Conservation (phyloP, 2,888 invertebrate species). For the Tigriopus californicus region DNA sequence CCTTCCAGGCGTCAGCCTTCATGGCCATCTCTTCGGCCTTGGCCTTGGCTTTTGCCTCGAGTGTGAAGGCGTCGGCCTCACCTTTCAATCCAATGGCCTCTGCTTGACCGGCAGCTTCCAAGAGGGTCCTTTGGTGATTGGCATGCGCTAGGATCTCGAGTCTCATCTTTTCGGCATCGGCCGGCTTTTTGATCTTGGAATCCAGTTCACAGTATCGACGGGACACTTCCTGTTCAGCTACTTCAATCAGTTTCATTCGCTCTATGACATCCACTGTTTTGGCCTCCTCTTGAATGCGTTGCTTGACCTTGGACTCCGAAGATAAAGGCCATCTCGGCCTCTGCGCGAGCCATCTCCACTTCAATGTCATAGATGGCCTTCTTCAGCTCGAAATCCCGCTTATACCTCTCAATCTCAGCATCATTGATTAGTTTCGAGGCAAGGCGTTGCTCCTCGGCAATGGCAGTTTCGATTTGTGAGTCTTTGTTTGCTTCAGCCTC, state of each 20-base stretch:
- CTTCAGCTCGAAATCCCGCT: conserved; percentile 19
- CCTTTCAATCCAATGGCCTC: conserved; percentile 38
- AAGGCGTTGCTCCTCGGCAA: conserved; percentile 11
- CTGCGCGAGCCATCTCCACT: conserved; percentile 12
- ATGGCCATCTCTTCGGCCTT: conserved; percentile 93
- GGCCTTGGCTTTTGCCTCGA: conserved; percentile 80
- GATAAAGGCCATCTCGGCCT: conserved; percentile 12
- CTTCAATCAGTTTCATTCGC: conserved; percentile 12
- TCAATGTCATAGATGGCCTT: conserved; percentile 14
- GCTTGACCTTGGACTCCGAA: conserved; percentile 1
- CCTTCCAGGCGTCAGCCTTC: conserved; percentile 90
- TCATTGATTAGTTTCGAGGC: conserved; percentile 8
- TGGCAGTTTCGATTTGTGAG: conserved; percentile 7
- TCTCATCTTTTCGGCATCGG: conserved; percentile 11
- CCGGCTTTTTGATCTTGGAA: conserved; percentile 5
- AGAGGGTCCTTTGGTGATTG: conserved; percentile 35
- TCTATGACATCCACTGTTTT: conserved; percentile 12
- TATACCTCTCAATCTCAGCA: conserved; percentile 4
- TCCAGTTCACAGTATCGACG: background rate
- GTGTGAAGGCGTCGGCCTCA: conserved; percentile 57
- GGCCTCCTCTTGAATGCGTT: conserved; percentile 10
- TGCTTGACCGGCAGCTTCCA: conserved; percentile 5
- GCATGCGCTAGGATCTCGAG: conserved; percentile 56
- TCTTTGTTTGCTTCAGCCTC: conserved; percentile 14
- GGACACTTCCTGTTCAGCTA: conserved; percentile 10